A percentile compares a stretch with the other conserved stretches of the same genome.
Evolutionary conservation across 2,888 invertebrate species (phyloP).

Genomic region (Pheosia tremula): DNA sequence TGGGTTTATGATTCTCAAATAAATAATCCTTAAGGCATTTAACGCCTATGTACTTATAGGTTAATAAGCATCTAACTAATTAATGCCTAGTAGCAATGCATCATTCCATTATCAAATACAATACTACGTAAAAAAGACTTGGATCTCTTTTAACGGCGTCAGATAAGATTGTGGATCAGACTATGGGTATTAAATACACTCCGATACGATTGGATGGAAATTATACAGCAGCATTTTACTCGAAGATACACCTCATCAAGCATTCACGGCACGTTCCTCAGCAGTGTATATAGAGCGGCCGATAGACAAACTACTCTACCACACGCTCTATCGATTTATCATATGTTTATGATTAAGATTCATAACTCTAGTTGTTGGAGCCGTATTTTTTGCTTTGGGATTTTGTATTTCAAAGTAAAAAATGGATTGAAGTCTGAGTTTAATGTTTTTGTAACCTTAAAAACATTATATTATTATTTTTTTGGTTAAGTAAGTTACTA

Average conservation of each 20-base stretch:
- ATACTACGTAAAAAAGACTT: too few relatives aligned
- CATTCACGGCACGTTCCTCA: slow-evolving; percentile 34
- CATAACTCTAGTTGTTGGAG: slow-evolving; percentile 23
- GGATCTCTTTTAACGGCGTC: not conserved
- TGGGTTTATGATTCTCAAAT: too few relatives aligned
- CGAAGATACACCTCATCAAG: slow-evolving; percentile 38
- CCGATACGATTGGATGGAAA: slow-evolving; percentile 20
- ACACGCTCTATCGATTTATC: slow-evolving; percentile 46
- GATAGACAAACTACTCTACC: slow-evolving; percentile 44
- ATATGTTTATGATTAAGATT: slow-evolving; percentile 44
- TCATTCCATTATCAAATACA: too few relatives aligned
- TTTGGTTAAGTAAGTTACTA: too few relatives aligned
- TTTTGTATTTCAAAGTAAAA: not conserved
- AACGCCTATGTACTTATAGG: too few relatives aligned
- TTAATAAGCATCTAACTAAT: too few relatives aligned
- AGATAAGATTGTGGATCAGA: slow-evolving; percentile 34
- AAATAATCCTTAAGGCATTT: too few relatives aligned
- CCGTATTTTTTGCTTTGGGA: not conserved
- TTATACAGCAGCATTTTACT: slow-evolving; percentile 25
- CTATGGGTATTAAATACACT: slow-evolving; percentile 18
- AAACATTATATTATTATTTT: too few relatives aligned
- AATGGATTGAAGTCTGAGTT: too few relatives aligned
- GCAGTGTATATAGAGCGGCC: slow-evolving; percentile 32
- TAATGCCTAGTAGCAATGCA: too few relatives aligned
- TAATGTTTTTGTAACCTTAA: too few relatives aligned